Evolutionary conservation across 1,140 invertebrate genomes (phyloP).

Genomic region (Papilio dardanus): DNA sequence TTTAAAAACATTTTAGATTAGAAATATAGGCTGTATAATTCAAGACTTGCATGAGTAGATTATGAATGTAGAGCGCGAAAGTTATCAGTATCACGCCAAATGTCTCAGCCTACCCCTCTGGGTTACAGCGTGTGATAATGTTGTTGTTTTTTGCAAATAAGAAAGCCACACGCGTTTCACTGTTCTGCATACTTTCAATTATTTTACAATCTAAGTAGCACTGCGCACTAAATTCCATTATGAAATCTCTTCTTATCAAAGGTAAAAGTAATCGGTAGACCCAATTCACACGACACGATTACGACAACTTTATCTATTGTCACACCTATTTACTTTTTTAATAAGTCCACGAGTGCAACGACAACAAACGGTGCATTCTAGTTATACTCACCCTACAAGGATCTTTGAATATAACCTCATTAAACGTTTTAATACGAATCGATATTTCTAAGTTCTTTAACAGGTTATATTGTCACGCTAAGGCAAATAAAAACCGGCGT

Average conservation of each 20-base stretch:
- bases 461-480: conserved; percentile 4
- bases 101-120: no score
- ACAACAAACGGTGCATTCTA: neutral
- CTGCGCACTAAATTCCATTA: neutral
- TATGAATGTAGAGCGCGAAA: no score
- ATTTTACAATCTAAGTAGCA: neutral
- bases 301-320: conserved; percentile 11
- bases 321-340: conserved; percentile 14
- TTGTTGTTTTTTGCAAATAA: no score
- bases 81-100: no score
- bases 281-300: conserved; percentile 2
- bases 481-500: neutral
- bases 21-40: no score
- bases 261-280: conserved; percentile 1
- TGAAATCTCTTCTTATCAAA: conserved; percentile 1
- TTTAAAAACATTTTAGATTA: no score
- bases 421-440: neutral
- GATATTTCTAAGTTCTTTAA: conserved; percentile 5
- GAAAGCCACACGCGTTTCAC: neutral
- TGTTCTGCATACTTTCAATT: neutral
- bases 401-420: neutral
- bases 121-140: no score
- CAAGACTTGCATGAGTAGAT: no score
- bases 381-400: no score
- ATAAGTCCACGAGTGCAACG: neutral